A percentile compares a stretch with the other conserved stretches of the same genome.
Conservation (phyloP, 2,113 vertebrate species). For the Psittacus erithacus region DNA sequence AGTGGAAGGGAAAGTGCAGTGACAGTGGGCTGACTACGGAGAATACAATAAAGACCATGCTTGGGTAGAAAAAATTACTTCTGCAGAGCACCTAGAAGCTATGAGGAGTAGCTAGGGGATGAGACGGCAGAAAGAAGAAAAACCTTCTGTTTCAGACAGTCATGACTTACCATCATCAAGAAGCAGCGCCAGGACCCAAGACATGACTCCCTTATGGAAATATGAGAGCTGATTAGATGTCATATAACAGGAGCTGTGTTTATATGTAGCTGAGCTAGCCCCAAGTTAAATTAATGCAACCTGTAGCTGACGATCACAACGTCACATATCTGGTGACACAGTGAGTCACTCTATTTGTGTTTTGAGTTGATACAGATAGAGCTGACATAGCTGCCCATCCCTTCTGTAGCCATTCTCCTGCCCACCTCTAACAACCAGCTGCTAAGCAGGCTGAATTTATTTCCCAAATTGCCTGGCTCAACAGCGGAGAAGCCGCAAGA, state of each 20-base stretch:
- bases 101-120: neutral
- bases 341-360: neutral
- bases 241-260: accelerated
- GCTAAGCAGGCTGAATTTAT: neutral
- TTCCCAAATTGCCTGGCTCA: neutral
- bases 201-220: neutral
- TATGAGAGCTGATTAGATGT: neutral
- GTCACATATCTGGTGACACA: neutral
- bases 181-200: neutral
- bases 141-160: neutral
- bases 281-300: neutral
- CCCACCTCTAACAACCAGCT: neutral
- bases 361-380: neutral
- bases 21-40: neutral
- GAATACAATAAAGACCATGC: neutral
- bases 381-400: neutral
- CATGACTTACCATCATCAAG: neutral
- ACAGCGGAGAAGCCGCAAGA: neutral
- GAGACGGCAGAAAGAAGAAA: neutral
- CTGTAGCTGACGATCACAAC: neutral
- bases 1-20: neutral
- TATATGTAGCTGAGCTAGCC: neutral
- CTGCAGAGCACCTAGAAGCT: neutral
- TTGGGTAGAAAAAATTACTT: neutral
- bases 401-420: neutral